Evolutionary conservation across 2,797 vertebrate genomes (phyloP), one percentile per base, ranked within the genome.

Genomic region (Typhlichthys subterraneus): DNA sequence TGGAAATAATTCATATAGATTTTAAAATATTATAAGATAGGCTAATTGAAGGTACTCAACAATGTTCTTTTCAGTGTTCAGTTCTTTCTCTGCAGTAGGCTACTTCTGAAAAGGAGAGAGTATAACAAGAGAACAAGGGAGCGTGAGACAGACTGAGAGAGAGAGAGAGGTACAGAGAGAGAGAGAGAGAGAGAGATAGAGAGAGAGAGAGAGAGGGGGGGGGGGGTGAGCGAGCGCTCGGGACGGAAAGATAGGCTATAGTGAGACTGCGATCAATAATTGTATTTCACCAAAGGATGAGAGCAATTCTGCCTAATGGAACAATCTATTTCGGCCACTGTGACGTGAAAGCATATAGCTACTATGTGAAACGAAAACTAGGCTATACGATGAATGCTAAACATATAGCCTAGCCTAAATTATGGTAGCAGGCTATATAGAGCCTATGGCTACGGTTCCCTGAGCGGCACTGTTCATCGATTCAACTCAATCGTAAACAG

Each of bases 221-320:
- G 61, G 50, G 70, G 42, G 55, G 55, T 19, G 73, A 50, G 57
- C 46, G 45, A 46, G 69, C 53, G 42, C 45, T 38, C 42, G 23
- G 64, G 57, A n/a, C 67, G 67, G 45, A n/a, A 59, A 33, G 63
- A 46, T 65, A 54, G 68, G 56, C 47, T 57, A 51, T 69, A 57
- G 54, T 51, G 70, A 57, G 53, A 55, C 59, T 17, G 67, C 75
- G 77, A 93, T 92, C 90, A 85, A 93, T 91, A 89, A 85, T 77
- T 83, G 82, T 82, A 86, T 86, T 89, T 86, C 82, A 85, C 72
- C 87, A 86, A 89, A 76, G 90, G 85, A 88, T 87, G 85, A 79
- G 71, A 88, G 76, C 85, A 82, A 88, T 90, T 89, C 86, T 69
- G 75, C 84, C 77, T 86, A 85, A 84, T 85, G 82, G 84, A 85